Base-by-base conservation (phyloP, 1,140 invertebrate species). In the Pogonomyrmex barbatus region DNA sequence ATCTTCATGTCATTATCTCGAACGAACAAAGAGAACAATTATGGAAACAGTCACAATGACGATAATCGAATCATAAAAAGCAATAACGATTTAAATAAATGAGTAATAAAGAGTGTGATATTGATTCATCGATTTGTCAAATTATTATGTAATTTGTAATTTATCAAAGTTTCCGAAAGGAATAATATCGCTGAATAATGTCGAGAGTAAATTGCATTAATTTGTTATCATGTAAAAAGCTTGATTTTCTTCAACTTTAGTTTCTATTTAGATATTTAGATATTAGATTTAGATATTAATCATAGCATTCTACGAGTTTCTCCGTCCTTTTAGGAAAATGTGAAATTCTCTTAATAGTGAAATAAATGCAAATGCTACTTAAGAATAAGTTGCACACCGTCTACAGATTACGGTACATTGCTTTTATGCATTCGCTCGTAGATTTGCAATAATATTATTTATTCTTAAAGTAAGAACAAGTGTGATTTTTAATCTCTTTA, bases 91-190 rank as follows among this genome's bases (percentile, higher is more conserved):
- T 71, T 50, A 36, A 36, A 17, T 33, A 39, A 56, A 24, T 56
- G 12, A 56, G 9, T 5, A 14, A 75, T 52, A 8, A 42, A 33
- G 6, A 56, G 4, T 3, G 39, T 47, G 45, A 24, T 75, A 56
- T 75, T 39, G 1, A 2, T 30, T 30, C 1, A 47, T 70, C 24
- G 24, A 14, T 54, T 8, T 75, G 3, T 6, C 4, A 24, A 68
- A 8, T 14, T 39, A 54, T 73, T 10, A 17, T 75, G 33, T 70
- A 54, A 73, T 56, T 75, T 56, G 33, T 70, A 54, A 73, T 56
- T 75, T 56, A 2, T 39, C 33, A 30, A 56, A 42, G 14, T 47
- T 68, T 42, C n/a, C 45, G 0, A 2, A 68, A 65, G 2, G 1
- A 63, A 65, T 42, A 42, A 67, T 67, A n/a, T 45, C 39, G 1